A percentile compares a stretch with the other conserved stretches of the same genome.
phyloP scores from a whole-genome alignment of 2,113 vertebrate genomes.

The Capricornis sumatraensis region DNA sequence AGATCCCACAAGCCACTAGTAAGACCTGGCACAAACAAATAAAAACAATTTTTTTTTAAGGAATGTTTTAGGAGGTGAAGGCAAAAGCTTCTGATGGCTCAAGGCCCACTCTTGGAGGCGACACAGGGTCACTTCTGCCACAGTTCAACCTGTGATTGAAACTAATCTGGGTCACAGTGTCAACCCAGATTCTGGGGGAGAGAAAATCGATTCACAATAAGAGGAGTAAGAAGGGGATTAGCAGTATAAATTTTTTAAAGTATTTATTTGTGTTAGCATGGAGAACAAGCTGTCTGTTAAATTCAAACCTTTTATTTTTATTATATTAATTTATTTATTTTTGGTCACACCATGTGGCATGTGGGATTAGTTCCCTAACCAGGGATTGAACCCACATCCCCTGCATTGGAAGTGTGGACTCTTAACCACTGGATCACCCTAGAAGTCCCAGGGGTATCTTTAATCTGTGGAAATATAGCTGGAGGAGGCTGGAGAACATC shows the following conservation, averaged over 20 bases:
- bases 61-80: not conserved
- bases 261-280: not conserved
- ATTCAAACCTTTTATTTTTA: not conserved
- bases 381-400: not conserved
- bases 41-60: accelerated
- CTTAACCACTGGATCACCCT: not conserved
- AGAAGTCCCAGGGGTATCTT: not conserved
- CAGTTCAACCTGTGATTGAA: not conserved
- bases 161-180: not conserved
- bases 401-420: not conserved
- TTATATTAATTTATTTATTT: not conserved
- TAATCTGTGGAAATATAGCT: not conserved
- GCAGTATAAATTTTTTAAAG: not conserved
- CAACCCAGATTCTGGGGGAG: not conserved
- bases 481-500: not conserved
- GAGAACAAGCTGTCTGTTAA: not conserved
- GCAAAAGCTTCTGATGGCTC: not conserved
- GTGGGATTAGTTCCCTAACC: not conserved
- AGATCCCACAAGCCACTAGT: not conserved
- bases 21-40: not conserved
- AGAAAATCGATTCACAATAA: not conserved
- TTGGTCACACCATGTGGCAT: not conserved
- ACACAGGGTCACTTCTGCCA: not conserved
- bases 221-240: not conserved
- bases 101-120: not conserved